Percentiles rank a stretch among this genome's conserved stretches.
Evolutionary conservation across 2,888 invertebrate species (phyloP).

Genomic region (Drosophila fulvimacula): DNA sequence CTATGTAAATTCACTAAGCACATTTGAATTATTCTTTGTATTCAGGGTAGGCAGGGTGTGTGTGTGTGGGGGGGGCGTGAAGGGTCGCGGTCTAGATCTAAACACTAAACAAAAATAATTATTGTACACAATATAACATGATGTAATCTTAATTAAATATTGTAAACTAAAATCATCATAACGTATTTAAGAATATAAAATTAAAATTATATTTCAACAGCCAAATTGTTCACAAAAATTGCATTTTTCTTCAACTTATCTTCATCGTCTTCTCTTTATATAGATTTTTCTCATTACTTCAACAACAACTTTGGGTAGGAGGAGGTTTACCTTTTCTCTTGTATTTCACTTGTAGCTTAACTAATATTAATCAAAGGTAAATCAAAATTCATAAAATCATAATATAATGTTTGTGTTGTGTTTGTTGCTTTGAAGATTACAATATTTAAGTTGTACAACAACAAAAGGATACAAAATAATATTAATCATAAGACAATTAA

Average conservation of each 20-base stretch:
- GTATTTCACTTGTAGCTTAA: slow-evolving; percentile 5
- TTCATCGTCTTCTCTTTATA: neutral
- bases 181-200: slow-evolving; percentile 47
- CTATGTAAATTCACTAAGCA: slow-evolving; percentile 56
- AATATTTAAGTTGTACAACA: slow-evolving; percentile 17
- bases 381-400: slow-evolving; percentile 24
- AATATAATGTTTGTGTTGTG: slow-evolving; percentile 3
- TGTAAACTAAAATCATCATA: slow-evolving; percentile 48
- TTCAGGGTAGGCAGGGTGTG: neutral
- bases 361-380: slow-evolving; percentile 18
- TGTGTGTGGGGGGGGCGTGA: neutral
- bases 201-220: slow-evolving; percentile 78
- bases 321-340: slow-evolving; percentile 8
- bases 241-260: slow-evolving; percentile 58
- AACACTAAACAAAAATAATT: slow-evolving; percentile 15
- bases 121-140: slow-evolving; percentile 52
- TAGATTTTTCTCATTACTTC: slow-evolving; percentile 17
- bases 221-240: slow-evolving; percentile 81
- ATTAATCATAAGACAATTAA: slow-evolving; percentile 57
- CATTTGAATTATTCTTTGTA: slow-evolving; percentile 14
- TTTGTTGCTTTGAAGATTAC: slow-evolving; percentile 9
- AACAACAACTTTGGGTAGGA: slow-evolving; percentile 59
- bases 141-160: slow-evolving; percentile 39
- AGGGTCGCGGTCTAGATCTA: neutral
- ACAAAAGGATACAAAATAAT: slow-evolving; percentile 33